Evolutionary conservation across 2,797 vertebrate genomes (phyloP).

Genomic region (Darevskia nairensis): DNA sequence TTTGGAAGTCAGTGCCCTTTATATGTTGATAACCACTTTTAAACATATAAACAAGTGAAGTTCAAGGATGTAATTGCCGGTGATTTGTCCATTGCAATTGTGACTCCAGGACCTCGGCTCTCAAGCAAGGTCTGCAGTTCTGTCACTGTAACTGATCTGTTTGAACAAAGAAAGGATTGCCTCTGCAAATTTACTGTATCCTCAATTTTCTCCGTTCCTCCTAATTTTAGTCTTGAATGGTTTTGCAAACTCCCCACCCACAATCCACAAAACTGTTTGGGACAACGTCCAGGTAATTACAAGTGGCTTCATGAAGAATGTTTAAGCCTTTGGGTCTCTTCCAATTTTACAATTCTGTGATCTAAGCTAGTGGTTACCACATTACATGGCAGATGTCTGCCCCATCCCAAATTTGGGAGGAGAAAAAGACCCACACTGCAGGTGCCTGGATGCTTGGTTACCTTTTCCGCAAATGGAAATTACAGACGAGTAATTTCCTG

Average conservation of each 20-base stretch:
- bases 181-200: background rate
- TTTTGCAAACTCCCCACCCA: background rate
- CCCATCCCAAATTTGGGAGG: background rate
- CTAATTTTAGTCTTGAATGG: background rate
- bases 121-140: background rate
- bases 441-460: background rate
- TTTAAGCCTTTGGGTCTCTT: background rate
- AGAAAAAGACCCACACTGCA: background rate
- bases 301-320: background rate
- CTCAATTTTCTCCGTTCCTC: no score
- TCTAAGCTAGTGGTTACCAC: background rate
- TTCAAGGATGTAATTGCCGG: constrained; percentile 45
- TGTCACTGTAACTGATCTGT: background rate
- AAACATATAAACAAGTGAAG: background rate
- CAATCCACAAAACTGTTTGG: background rate
- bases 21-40: background rate
- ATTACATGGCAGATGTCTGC: no score
- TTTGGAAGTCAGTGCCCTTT: background rate
- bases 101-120: constrained; percentile 42
- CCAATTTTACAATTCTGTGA: background rate
- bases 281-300: background rate
- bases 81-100: constrained; percentile 17
- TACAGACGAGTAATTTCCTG: background rate
- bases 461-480: background rate
- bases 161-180: background rate